Evolutionary conservation across 1,140 invertebrate genomes (phyloP).

Genomic region (Ridgeia piscesae): DNA sequence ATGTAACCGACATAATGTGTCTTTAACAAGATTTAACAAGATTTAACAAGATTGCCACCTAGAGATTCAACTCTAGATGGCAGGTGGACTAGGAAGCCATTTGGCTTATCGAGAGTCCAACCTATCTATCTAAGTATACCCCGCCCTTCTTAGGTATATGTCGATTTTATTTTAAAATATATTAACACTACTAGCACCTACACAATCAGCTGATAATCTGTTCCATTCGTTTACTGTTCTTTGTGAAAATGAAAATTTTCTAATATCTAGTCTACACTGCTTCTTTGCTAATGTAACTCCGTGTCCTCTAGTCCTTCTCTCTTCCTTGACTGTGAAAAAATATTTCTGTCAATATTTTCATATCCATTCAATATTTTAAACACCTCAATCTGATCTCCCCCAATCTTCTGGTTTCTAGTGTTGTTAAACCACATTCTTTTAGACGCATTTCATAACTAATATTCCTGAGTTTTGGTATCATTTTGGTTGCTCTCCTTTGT

Average conservation of each 20-base stretch:
- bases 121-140: background rate
- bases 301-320: conserved; percentile 10
- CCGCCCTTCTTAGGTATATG: background rate
- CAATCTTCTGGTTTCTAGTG: background rate
- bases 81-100: conserved; percentile 11
- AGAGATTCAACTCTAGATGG: background rate
- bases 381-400: too few species aligned
- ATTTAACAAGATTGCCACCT: too few species aligned
- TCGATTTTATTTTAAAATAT: conserved; percentile 15
- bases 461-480: conserved; percentile 10
- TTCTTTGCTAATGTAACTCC: conserved; percentile 10
- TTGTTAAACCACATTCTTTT: conserved; percentile 18
- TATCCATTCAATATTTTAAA: too few species aligned
- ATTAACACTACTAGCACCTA: conserved; percentile 10
- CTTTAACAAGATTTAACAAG: too few species aligned
- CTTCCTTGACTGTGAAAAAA: conserved; percentile 9
- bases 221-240: conserved; percentile 11
- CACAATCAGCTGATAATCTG: conserved; percentile 12
- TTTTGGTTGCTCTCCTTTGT: conserved; percentile 12
- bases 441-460: conserved; percentile 8
- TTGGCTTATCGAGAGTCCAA: background rate
- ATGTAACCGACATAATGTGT: too few species aligned
- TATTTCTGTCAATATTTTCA: too few species aligned
- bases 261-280: conserved; percentile 14
- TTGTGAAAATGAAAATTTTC: conserved; percentile 13